Conservation (phyloP, 1,140 invertebrate species). For the Eulimnadia texana region DNA sequence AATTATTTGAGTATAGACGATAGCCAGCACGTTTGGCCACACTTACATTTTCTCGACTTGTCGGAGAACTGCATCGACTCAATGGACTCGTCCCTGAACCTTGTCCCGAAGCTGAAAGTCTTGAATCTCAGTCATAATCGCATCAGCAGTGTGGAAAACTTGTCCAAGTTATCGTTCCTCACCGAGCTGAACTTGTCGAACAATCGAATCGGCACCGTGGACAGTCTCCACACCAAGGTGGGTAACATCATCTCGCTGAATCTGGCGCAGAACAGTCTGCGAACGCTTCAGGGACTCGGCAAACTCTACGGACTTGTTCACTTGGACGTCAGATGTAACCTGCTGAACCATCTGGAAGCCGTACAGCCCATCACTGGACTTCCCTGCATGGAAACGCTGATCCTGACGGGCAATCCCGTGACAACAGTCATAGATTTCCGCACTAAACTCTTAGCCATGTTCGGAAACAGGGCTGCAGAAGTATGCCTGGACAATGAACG, state of each 20-base stretch:
- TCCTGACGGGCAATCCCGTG: conserved; percentile 76
- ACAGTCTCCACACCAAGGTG: conserved; percentile 56
- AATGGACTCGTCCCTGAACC: conserved; percentile 16
- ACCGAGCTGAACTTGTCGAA: conserved; percentile 13
- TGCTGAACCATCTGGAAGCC: conserved; percentile 62
- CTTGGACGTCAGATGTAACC: conserved; percentile 74
- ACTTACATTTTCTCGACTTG: conserved; percentile 1
- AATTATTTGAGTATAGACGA: not conserved
- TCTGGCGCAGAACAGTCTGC: conserved; percentile 70
- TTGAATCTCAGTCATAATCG: conserved; percentile 22
- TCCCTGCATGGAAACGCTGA: conserved; percentile 70
- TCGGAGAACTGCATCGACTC: conserved; percentile 13
- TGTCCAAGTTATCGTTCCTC: conserved; percentile 24
- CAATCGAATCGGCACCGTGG: conserved; percentile 8
- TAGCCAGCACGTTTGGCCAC: conserved; percentile 1
- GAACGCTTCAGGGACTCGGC: conserved; percentile 54
- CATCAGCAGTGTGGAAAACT: conserved; percentile 14
- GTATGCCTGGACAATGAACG: conserved; percentile 74
- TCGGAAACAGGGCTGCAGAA: conserved; percentile 56
- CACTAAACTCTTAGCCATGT: conserved; percentile 69
- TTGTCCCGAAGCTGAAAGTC: conserved; percentile 18
- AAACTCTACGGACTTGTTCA: conserved; percentile 71
- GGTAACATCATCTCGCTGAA: conserved; percentile 80
- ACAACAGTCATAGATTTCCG: conserved; percentile 75
- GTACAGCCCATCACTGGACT: conserved; percentile 60